phyloP scores from a whole-genome alignment of 2,888 invertebrate genomes.

The Protonemura montana region DNA sequence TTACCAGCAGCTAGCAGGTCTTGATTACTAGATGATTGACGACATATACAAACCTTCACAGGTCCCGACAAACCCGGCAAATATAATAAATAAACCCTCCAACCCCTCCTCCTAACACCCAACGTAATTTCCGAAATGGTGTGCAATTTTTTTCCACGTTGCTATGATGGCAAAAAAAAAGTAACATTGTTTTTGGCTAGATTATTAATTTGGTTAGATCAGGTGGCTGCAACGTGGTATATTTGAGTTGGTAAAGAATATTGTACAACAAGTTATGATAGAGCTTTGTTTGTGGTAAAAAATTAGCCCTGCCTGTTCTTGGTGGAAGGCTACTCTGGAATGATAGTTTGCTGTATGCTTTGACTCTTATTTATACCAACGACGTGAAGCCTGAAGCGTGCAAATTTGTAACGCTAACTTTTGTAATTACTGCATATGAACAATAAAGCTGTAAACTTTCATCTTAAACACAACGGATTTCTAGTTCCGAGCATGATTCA shows the following conservation, averaged over 20 bases:
- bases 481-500: background rate
- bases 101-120: background rate
- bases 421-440: background rate
- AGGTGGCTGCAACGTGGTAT: background rate
- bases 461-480: background rate
- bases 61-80: background rate
- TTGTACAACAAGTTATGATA: background rate
- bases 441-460: background rate
- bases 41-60: conserved; percentile 1
- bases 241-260: background rate
- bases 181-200: background rate
- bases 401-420: background rate
- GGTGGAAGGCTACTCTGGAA: background rate
- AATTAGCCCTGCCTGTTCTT: background rate
- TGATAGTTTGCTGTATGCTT: background rate
- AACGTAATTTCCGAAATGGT: background rate
- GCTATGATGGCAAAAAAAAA: background rate
- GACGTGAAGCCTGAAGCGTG: background rate
- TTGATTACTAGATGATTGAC: conserved; percentile 17
- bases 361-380: background rate
- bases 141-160: background rate
- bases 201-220: background rate
- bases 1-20: background rate
- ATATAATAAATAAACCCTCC: background rate
- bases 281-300: background rate